Evolutionary conservation across 2,888 invertebrate genomes (phyloP), one percentile per base, ranked within the genome.

Genomic region (Lydus trimaculatus): DNA sequence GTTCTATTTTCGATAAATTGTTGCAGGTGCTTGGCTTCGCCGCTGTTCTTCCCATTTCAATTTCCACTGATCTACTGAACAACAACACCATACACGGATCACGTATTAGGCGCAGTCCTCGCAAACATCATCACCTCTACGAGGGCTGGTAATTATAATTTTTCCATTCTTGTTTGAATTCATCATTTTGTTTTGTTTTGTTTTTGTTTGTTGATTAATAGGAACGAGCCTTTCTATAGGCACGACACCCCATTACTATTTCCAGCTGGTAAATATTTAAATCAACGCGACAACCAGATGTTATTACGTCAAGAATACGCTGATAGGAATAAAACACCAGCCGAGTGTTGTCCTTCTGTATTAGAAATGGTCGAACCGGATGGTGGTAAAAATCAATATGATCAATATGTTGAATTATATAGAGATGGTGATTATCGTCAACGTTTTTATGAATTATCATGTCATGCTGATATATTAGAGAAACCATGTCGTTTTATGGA

Each of bases 321-420:
- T 25, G 66, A 65, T 58, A 75, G 74, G 66, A 76, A 86, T 84
- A 80, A 87, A 83, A 77, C 84, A 64, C 86, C 87, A 36, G 90
- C 90, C 69, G 93, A 94, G 82, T 96, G 96, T 86, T 96, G 95
- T 85, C 95, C 95, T 56, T 90, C 93, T 31, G 89, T 91, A 62
- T 87, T 90, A 78, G 92, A 94, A 84, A 91, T 92, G 89, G 90
- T 92, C 73, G 91, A 92, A 80, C 94, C 94, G 62, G 87, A 88
- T 72, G 94, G 93, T 64, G 95, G 95, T 75, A 89, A 90, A 73
- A 94, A 93, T 78, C 90, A 90, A 78, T 88, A 91, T 75, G 91
- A 90, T 67, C 88, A 90, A 80, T 91, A 89, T 84, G 91, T 95
- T 62, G 91, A 92, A 76, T 88, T 95, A 25, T 95, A 91, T 86